Base-by-base conservation (phyloP, 2,888 invertebrate genomes). In the Sceliomorpha sp. region DNA sequence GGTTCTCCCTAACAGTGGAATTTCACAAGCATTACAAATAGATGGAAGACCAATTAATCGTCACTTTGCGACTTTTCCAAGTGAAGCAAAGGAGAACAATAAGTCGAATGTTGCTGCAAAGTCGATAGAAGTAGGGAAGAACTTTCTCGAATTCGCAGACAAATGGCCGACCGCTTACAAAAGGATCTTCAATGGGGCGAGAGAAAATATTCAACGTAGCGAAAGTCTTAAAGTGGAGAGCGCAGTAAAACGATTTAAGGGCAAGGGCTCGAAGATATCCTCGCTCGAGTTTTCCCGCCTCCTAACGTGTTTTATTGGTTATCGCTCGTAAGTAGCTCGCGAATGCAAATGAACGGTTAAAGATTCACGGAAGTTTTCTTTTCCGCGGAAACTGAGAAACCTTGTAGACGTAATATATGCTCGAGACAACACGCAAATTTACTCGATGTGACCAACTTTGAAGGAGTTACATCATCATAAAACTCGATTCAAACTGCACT, bases 171-270 rank as follows among this genome's bases (percentile, higher is more conserved):
- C 48, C 29, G 45, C 55, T 39, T 44, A 26, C 20, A 42, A 66
- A 59, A 55, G 62, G 55, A 62, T 55, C 51, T 69, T 71, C 67
- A 71, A 69, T 69, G 60, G 59, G 50, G 58, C 64, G 51, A 45
- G 32, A 51, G 44, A 53, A 64, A 70, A 68, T 62, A 70, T 73
- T 73, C 62, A 73, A 62, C 62, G 64, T 47, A 53, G 55, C 31
- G 51, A 59, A 58, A 62, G 63, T 44, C 47, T 50, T 53, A 63
- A 53, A 63, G 55, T 36, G 36, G 39, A 56, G 44, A 42, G 42
- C 55, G 56, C 34, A 63, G 51, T 44, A 14, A 14, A 42, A 48
- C 45, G 36, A 69, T 64, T 62, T 36, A 29, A 53, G 10, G 45
- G 20, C 26, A 8, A 10, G 14, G 36, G 39, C 39, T 34, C 10